A percentile compares a stretch with the other conserved stretches of the same genome.
Conservation (phyloP, 2,888 invertebrate species). For the Sarcophaga carnaria region DNA sequence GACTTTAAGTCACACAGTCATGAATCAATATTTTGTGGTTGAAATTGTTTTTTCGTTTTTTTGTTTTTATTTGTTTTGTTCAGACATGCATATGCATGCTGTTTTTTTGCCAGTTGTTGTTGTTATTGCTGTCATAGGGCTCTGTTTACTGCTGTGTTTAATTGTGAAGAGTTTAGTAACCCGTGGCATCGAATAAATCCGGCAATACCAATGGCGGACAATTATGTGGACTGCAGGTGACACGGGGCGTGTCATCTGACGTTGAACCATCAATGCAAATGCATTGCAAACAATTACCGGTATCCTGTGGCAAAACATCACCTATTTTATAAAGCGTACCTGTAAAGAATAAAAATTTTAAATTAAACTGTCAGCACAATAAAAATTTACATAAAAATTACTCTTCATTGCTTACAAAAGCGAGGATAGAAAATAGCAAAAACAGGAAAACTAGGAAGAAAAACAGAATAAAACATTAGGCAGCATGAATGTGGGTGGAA, state of each 20-base stretch:
- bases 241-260: constrained; percentile 80
- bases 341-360: constrained; percentile 76
- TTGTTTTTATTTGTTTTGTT: constrained; percentile 21
- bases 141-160: constrained; percentile 26
- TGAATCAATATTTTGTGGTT: neutral
- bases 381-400: constrained; percentile 16
- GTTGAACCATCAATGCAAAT: constrained; percentile 85
- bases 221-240: constrained; percentile 82
- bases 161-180: constrained; percentile 76
- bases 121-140: neutral
- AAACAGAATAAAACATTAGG: neutral
- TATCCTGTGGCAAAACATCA: constrained; percentile 86
- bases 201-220: constrained; percentile 81
- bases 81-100: constrained; percentile 42
- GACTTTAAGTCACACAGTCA: constrained; percentile 12
- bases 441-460: neutral
- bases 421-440: neutral
- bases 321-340: constrained; percentile 86
- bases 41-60: neutral
- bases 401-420: neutral
- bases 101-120: constrained; percentile 21
- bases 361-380: neutral
- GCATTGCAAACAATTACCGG: constrained; percentile 88
- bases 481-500: neutral
- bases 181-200: constrained; percentile 81